Conservation (phyloP, 2,113 vertebrate genomes). For the Apteryx mantelli region DNA sequence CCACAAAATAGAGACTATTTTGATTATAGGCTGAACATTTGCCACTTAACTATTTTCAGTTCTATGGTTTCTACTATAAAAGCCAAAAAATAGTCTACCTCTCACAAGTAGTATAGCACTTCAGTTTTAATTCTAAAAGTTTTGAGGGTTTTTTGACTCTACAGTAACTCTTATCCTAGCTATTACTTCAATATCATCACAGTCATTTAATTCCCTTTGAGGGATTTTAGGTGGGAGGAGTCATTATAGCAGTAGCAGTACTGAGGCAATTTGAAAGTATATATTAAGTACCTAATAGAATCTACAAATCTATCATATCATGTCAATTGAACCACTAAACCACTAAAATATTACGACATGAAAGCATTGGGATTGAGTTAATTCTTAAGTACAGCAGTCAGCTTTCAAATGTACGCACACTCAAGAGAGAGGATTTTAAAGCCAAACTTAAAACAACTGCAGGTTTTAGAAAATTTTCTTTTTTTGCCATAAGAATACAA, state of each 20-base stretch:
- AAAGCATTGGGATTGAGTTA: conserved; percentile 3
- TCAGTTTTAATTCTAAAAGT: background rate
- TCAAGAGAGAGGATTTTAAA: conserved; percentile 3
- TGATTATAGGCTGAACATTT: background rate
- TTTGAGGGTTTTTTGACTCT: background rate
- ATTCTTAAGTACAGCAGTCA: background rate
- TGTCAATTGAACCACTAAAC: conserved; percentile 10
- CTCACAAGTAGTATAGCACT: background rate
- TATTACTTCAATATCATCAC: background rate
- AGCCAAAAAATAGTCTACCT: background rate
- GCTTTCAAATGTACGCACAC: background rate
- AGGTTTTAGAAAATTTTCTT: background rate
- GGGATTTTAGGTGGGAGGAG: conserved; percentile 36
- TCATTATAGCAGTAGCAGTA: background rate
- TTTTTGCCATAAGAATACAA: background rate
- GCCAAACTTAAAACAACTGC: background rate
- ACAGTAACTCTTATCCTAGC: background rate
- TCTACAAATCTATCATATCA: conserved; percentile 28
- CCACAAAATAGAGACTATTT: background rate
- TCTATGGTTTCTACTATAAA: background rate
- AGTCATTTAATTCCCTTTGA: conserved; percentile 23
- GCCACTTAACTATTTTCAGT: background rate
- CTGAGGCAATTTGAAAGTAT: conserved; percentile 29
- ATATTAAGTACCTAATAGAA: conserved; percentile 39
- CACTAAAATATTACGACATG: conserved; percentile 43